phyloP scores from a whole-genome alignment of 2,888 invertebrate species.

The Spatulosminthurus flaviceps region DNA sequence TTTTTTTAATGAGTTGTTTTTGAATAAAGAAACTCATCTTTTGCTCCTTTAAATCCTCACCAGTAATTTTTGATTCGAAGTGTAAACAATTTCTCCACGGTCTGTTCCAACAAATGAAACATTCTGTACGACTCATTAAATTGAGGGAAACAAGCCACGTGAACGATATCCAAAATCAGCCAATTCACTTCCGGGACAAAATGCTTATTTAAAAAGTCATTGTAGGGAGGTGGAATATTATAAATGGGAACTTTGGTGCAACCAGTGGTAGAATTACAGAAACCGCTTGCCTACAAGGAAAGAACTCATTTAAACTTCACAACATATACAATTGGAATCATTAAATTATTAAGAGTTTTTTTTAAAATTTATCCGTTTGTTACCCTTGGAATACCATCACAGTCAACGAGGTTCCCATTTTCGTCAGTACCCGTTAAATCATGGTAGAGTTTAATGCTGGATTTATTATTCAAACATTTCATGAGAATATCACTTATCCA shows the following conservation, averaged over 20 bases:
- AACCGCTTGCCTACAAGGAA: neutral
- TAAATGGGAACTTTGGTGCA: constrained; percentile 9
- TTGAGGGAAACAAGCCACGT: constrained; percentile 59
- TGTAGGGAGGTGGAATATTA: constrained; percentile 21
- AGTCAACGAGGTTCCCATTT: neutral
- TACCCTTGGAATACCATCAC: constrained; percentile 10
- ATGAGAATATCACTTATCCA: constrained; percentile 57
- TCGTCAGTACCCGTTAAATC: neutral
- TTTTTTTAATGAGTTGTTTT: constrained; percentile 34
- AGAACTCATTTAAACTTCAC: neutral
- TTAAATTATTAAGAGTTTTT: no score
- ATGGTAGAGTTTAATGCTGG: constrained; percentile 10
- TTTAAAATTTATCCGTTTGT: no score
- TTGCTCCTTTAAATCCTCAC: no score
- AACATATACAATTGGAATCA: no score
- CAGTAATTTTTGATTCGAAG: constrained; percentile 61
- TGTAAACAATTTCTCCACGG: constrained; percentile 58
- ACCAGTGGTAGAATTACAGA: constrained; percentile 26
- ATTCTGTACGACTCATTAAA: constrained; percentile 61
- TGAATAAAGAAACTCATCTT: no score
- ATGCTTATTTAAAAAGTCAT: constrained; percentile 44
- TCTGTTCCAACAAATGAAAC: constrained; percentile 61
- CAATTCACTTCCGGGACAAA: constrained; percentile 60
- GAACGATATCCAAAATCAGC: constrained; percentile 58
- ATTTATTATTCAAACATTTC: constrained; percentile 44